Conservation (phyloP, 2,888 invertebrate genomes). For the Chesias legatella region DNA sequence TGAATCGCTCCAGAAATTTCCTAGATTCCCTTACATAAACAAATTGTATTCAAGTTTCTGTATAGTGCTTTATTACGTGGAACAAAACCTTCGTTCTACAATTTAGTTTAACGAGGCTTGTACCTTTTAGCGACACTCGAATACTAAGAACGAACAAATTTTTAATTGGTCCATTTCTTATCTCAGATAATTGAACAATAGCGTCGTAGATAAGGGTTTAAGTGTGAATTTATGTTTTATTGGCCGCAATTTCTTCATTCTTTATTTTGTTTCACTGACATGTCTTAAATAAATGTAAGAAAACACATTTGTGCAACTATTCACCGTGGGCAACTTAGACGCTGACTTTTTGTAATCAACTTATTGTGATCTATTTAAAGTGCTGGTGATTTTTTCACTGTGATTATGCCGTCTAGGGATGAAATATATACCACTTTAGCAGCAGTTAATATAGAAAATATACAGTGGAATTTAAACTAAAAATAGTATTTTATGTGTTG, state of each 20-base stretch:
- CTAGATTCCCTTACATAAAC: too few species aligned
- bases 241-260: slow-evolving; percentile 26
- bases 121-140: slow-evolving; percentile 36
- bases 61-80: background rate
- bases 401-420: too few species aligned
- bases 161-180: slow-evolving; percentile 60
- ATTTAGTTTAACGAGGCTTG: slow-evolving; percentile 27
- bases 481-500: too few species aligned
- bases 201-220: slow-evolving; percentile 48
- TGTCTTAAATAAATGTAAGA: slow-evolving; percentile 22
- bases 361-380: slow-evolving; percentile 10
- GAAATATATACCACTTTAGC: too few species aligned
- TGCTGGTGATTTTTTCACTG: background rate
- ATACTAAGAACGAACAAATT: slow-evolving; percentile 49
- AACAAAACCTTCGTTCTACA: slow-evolving; percentile 26
- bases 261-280: slow-evolving; percentile 25
- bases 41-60: too few species aligned
- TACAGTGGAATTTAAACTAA: too few species aligned
- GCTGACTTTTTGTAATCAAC: slow-evolving; percentile 19
- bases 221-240: slow-evolving; percentile 71
- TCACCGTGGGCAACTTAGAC: slow-evolving; percentile 16
- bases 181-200: slow-evolving; percentile 64
- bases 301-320: slow-evolving; percentile 15
- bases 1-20: too few species aligned
- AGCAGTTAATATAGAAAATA: too few species aligned